Evolutionary conservation across 2,888 invertebrate species (phyloP), one percentile per base, ranked within the genome.

Genomic region (Azorinus chamasolen): DNA sequence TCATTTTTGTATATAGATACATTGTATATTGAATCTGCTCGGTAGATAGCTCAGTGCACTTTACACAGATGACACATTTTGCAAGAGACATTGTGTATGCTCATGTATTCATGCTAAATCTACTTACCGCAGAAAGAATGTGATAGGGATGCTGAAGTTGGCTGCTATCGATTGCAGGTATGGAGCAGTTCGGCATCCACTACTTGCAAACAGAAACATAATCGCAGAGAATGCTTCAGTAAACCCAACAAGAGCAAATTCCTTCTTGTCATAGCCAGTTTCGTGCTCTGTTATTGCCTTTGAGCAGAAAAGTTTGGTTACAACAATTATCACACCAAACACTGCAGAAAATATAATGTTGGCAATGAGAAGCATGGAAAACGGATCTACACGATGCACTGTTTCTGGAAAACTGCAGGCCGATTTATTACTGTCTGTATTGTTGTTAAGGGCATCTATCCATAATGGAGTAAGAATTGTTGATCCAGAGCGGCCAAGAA

Each of bases 121-220:
- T 48, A 37, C 32, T 58, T 79, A 88, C 89, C 89, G 87, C 16
- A 83, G 77, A 22, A 85, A 57, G 65, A 89, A 89, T 53, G 87
- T 88, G 2, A 87, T 85, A 22, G 89, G 89, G 37, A 89, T 82
- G 48, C 73, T 66, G 61, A 86, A 88, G 73, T 89, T 89, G 22
- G 79, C 69, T 14, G 86, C 79, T 22, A 89, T 39, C 1, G 88
- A 87, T 71, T 87, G 87, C n/a, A 89, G 76, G 51, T 88, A 89
- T 1, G 88, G 88, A 8, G 89, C 85, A 48, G 89, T 89, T 27
- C 89, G 66, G 25, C 79, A 76, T n/a, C 89, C 89, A 58, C 85
- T 83, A 10, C 85, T 73, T n/a, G 88, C 79, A 72, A 83, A 88
- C 50, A 85, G 84, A 50, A 85, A 72, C 63, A 84, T 79, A 16